Conservation (phyloP, 2,113 vertebrate genomes). For the Dunckerocampus dactyliophorus region DNA sequence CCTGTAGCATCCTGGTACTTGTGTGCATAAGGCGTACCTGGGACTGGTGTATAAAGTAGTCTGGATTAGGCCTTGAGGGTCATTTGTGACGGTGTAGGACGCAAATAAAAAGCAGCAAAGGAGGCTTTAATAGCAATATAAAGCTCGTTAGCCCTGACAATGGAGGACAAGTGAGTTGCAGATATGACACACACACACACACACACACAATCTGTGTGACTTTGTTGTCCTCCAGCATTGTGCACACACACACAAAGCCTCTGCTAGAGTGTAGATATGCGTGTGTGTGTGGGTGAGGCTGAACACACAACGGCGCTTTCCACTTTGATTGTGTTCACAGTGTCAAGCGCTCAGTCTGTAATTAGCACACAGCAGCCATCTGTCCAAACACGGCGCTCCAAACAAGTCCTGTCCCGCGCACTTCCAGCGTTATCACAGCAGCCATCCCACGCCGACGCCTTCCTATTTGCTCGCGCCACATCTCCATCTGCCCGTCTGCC, state of each 20-base stretch:
- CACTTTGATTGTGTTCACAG: constrained; percentile 69
- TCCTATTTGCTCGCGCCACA: constrained; percentile 48
- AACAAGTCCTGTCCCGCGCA: constrained; percentile 59
- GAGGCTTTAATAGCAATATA: background rate
- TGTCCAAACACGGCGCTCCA: constrained; percentile 68
- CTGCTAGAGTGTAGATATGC: constrained; percentile 15
- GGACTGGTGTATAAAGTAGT: no score
- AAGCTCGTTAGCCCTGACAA: background rate
- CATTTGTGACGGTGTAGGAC: no score
- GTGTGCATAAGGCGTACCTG: no score
- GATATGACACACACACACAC: background rate
- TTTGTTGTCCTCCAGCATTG: constrained; percentile 26
- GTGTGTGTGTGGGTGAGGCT: constrained; percentile 48
- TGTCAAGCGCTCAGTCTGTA: constrained; percentile 68
- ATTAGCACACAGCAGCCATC: constrained; percentile 74
- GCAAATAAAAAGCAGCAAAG: background rate
- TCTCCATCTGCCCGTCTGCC: constrained; percentile 54
- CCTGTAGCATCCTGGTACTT: no score
- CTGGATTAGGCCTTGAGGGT: no score
- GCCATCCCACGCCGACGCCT: constrained; percentile 42
- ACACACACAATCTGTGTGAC: constrained; percentile 8
- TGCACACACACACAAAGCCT: constrained; percentile 18
- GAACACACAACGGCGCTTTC: constrained; percentile 66
- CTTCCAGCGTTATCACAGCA: constrained; percentile 50
- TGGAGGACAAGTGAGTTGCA: background rate